Conservation (phyloP, 2,113 vertebrate species). For the Eudyptes chrysolophus region DNA sequence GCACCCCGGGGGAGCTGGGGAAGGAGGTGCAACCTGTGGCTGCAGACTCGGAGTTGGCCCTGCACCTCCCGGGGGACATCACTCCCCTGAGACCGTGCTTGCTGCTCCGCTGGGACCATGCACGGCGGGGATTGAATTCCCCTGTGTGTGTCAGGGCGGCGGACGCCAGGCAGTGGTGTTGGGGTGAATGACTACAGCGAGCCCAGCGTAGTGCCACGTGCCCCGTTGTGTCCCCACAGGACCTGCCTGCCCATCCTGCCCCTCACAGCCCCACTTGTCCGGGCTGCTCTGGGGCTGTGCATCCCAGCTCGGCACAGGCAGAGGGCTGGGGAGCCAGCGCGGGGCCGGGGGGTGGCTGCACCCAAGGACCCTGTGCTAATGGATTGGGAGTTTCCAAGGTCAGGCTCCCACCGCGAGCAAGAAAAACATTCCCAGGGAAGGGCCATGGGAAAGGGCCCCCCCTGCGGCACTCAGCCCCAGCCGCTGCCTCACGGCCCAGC, state of each 20-base stretch:
- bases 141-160: accelerated
- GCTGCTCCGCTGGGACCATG: accelerated
- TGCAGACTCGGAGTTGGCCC: not conserved
- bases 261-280: not conserved
- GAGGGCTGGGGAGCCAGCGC: not conserved
- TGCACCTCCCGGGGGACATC: not conserved
- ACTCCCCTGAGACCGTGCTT: accelerated
- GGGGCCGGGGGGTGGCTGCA: not conserved
- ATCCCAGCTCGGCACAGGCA: not conserved
- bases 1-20: accelerated
- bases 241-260: not conserved
- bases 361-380: not conserved
- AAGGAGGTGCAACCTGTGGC: not conserved
- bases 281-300: accelerated
- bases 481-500: not conserved
- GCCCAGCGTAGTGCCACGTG: accelerated
- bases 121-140: accelerated
- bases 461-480: not conserved
- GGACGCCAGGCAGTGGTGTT: not conserved
- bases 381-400: conserved; percentile 28
- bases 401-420: conserved; percentile 21
- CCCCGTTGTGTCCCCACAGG: not conserved
- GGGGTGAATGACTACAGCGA: not conserved
- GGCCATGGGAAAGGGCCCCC: conserved; percentile 38
- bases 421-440: conserved; percentile 55